phyloP scores from a whole-genome alignment of 1,140 invertebrate genomes.

The Tetraneura akinire region DNA sequence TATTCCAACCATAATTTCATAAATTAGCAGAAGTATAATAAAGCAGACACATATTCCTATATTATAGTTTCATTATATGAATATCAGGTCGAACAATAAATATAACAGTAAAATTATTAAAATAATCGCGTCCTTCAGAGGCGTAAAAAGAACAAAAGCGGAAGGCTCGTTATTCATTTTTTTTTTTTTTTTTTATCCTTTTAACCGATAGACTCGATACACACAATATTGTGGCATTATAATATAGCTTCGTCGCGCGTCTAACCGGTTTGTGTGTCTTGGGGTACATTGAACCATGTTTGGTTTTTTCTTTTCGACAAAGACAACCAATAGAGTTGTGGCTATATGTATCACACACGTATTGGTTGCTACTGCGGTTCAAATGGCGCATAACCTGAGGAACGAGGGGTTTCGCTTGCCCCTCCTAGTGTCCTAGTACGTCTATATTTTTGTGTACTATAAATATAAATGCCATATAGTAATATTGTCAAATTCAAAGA shows the following conservation, averaged over 20 bases:
- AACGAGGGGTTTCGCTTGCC: neutral
- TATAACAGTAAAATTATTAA: conserved; percentile 23
- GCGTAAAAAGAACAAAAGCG: conserved; percentile 21
- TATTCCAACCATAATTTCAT: neutral
- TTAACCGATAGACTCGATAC: conserved; percentile 40
- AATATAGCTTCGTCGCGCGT: conserved; percentile 34
- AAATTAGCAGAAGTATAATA: neutral
- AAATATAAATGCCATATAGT: neutral
- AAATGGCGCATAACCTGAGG: conserved; percentile 32
- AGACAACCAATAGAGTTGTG: conserved; percentile 33
- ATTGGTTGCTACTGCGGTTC: neutral
- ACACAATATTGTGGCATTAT: conserved; percentile 46
- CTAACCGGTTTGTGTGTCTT: conserved; percentile 39
- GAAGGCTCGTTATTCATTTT: conserved; percentile 24
- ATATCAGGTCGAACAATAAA: neutral
- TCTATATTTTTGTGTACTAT: neutral
- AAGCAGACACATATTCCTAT: neutral
- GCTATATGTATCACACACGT: neutral
- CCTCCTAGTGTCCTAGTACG: neutral
- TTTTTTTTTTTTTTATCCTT: too few relatives aligned
- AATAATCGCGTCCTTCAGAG: conserved; percentile 33
- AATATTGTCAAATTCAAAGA: conserved; percentile 20
- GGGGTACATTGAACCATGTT: conserved; percentile 47
- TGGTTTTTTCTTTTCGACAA: conserved; percentile 48
- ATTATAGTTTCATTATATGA: neutral